Evolutionary conservation across 2,113 vertebrate genomes (phyloP).

Genomic region (Casuarius casuarius): DNA sequence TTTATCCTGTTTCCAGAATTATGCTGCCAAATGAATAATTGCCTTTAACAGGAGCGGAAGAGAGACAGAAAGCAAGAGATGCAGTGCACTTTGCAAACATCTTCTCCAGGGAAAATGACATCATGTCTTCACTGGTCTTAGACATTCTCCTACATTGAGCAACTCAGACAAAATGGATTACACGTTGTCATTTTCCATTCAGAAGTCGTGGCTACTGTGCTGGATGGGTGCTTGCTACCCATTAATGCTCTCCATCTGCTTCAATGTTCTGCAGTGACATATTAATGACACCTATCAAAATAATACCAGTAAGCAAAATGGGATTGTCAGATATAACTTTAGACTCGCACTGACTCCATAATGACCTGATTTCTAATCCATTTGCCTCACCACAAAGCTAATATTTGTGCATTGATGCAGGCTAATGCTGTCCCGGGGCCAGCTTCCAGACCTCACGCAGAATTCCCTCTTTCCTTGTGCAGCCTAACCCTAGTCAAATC

Average conservation of each 20-base stretch:
- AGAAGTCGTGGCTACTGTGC: background rate
- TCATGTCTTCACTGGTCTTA: conserved; percentile 51
- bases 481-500: background rate
- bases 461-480: background rate
- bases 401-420: background rate
- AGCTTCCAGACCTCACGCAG: background rate
- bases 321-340: conserved; percentile 15
- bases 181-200: conserved; percentile 1
- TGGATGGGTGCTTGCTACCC: background rate
- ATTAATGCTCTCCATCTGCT: conserved; percentile 16
- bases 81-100: background rate
- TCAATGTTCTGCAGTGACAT: background rate
- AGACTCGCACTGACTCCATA: background rate
- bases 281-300: conserved; percentile 33
- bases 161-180: background rate
- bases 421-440: background rate
- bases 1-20: background rate
- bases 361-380: background rate
- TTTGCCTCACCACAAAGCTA: background rate
- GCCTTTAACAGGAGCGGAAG: background rate
- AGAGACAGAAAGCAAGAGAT: background rate
- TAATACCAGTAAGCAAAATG: background rate
- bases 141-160: background rate
- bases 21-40: background rate
- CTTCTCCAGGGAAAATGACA: conserved; percentile 49